Conservation (phyloP, 2,888 invertebrate genomes). For the Archaeoteleia sp. region DNA sequence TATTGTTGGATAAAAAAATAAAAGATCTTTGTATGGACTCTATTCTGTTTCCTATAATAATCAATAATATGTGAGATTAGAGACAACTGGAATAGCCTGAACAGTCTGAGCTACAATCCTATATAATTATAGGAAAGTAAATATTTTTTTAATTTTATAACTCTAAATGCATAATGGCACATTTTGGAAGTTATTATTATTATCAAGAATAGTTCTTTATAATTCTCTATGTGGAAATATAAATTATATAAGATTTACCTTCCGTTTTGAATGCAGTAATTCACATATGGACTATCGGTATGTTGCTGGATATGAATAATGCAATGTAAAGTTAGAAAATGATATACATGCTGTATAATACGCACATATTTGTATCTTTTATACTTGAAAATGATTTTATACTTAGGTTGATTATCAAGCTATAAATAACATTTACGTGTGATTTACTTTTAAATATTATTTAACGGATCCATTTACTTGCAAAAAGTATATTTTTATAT, state of each 20-base stretch:
- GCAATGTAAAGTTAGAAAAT: conserved; percentile 14
- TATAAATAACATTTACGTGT: too few relatives aligned
- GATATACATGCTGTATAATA: conserved; percentile 20
- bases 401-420: too few relatives aligned
- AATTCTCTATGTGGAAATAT: too few relatives aligned
- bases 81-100: conserved; percentile 15
- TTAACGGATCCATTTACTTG: too few relatives aligned
- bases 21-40: conserved; percentile 19
- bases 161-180: neutral
- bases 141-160: neutral
- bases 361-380: conserved; percentile 4
- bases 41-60: conserved; percentile 25
- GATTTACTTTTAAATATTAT: too few relatives aligned
- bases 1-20: too few relatives aligned
- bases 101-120: conserved; percentile 13
- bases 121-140: neutral
- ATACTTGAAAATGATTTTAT: neutral
- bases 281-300: conserved; percentile 16
- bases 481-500: too few relatives aligned
- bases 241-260: conserved; percentile 13
- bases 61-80: conserved; percentile 31
- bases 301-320: conserved; percentile 24
- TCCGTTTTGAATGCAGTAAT: conserved; percentile 13
- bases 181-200: neutral
- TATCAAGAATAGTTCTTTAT: conserved; percentile 13